Evolutionary conservation across 2,797 vertebrate genomes (phyloP), one percentile per base, ranked within the genome.

Genomic region (Dryobates pubescens): DNA sequence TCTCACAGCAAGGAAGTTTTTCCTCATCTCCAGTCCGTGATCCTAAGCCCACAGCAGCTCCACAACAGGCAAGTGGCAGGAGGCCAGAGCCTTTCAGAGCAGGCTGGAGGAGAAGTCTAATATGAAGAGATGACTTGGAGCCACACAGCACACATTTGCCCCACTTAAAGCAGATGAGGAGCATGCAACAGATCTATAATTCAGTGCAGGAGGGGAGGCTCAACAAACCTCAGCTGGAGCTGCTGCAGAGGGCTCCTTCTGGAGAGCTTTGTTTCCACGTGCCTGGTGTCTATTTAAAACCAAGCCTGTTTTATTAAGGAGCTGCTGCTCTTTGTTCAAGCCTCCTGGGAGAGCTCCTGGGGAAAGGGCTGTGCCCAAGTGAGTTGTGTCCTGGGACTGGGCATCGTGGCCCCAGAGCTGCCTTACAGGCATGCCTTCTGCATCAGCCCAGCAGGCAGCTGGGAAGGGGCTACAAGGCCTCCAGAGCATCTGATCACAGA

Each of bases 21-120:
- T 51, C 49, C 49, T 51, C 13, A 13, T 24, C 23, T 51, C 23
- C 49, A 51, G 13, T 24, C 49, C 49, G 13, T 24, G 23, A 13
- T 13, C 23, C 22, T 24, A 7, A 51, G 24, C 13, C 49, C 49
- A 13, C 13, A 51, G 13, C 0, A 34, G 53, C 19, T 58, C 2
- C 29, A n/a, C 62, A 47, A 20, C 0, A 7, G 29, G n/a, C 9
- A 54, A 64, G 62, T 0, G 6, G 68, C 32, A 26, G 57, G n/a
- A 36, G 22, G 22, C 26, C 41, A 6, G 8, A 2, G 2, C 13
- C 0, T 18, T 17, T 29, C 32, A 36, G 84, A 41, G 19, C 0
- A 12, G 32, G 47, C 64, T 14, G 6, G 32, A 56, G 10, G 13
- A 62, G 49, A 2, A 8, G 20, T 7, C 17, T 3, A 23, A 11